Evolutionary conservation across 1,140 invertebrate genomes (phyloP), one percentile per base, ranked within the genome.

Genomic region (Physella acuta): DNA sequence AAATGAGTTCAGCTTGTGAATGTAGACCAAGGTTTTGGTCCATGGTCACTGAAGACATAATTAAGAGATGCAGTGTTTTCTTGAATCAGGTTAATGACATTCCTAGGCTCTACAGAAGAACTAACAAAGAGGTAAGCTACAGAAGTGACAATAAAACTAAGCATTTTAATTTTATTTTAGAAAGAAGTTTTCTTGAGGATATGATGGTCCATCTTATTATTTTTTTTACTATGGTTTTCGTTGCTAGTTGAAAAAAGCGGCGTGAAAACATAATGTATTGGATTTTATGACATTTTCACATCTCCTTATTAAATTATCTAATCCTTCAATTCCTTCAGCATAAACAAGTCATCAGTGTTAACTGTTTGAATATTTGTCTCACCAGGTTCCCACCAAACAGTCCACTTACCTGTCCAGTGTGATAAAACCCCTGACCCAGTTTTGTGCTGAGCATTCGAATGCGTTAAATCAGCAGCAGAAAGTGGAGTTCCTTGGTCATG

Each of bases 61-160:
- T 77, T 20, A 75, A 72, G 34, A 79, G 79, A 65, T 85, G 88
- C 68, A 73, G 74, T 52, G 68, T 73, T 51, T 78, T 82, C 44
- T 73, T 87, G 14, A 84, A 86, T 62, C 78, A 82, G 88, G 93
- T 97, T 2, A 92, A 89, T 74, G 94, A 97, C 79, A 93, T 97
- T 86, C 95, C 95, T 36, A 88, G 95, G 74, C 85, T 97, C 37
- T 98, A 95, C 83, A 88, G 95, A 76, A 90, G 94, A 80, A 98
- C 95, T 0, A 98, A 97, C 84, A 88, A 93, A 75, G 93, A 93
- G 75, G 85, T 86, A 69, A 73, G 75, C 71, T n/a, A n/a, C n/a
- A n/a, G n/a, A n/a, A n/a, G n/a, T n/a, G n/a, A n/a, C n/a, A n/a
- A n/a, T n/a, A n/a, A n/a, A n/a, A n/a, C n/a, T n/a, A n/a, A n/a